Evolutionary conservation across 2,888 invertebrate species (phyloP), one percentile per base, ranked within the genome.

Genomic region (Proisotoma minuta): DNA sequence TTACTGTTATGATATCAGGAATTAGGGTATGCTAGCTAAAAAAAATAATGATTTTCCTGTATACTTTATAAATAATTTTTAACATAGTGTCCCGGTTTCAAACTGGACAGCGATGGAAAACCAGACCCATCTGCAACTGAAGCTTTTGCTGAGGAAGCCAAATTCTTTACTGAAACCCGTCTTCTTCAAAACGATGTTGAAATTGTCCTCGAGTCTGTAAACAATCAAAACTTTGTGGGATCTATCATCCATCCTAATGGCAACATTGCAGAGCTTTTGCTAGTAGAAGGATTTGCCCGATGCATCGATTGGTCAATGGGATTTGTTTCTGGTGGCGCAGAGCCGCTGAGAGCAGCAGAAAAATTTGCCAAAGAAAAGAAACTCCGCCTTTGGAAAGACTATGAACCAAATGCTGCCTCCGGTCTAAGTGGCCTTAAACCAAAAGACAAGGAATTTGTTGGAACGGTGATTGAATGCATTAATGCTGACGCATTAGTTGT

Each of bases 1-100:
- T 98, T 62, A 98, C 95, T 0, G 79, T 99, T 63, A 95, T 96
- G 89, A 85, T 99, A 68, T 91, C 96, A 56, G 99, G 99, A 65
- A 93, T 99, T 71, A 82, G 88, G 75, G 86, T 86, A 78, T 82
- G 83, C 10, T 12, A 10, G 15, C 10, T 47, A 52, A n/a, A 28
- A 28, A 22, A 23, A n/a, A 49, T 22, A 39, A 10, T 18, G 23
- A 20, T 15, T 43, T 43, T 43, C 18, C 15, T n/a, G n/a, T 23
- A 23, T 4, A 5, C 5, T 47, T 47, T 47, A 24, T 56, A 20
- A 53, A 28, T 18, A 8, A 24, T 34, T 28, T 27, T 23, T 51
- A 10, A 20, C 15, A 2, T 69, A 81, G 81, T 77, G 79, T 68
- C 82, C 81, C 20, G 79, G 88, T 59, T 87, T 91, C 59, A 92